Evolutionary conservation across 2,888 invertebrate species (phyloP).

Genomic region (Spisula solida): DNA sequence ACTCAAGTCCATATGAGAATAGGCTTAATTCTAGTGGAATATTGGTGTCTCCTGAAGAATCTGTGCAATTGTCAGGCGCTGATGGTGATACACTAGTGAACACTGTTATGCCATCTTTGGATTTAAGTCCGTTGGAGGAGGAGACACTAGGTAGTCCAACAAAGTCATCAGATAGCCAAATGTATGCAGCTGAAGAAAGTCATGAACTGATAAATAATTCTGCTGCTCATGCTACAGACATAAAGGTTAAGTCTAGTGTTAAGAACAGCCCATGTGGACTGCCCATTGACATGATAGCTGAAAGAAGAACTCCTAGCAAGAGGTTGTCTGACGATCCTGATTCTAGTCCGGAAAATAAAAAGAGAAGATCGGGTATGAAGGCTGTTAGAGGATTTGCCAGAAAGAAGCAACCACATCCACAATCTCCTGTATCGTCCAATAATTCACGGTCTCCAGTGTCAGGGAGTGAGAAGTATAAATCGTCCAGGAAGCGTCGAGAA

Average conservation of each 20-base stretch:
- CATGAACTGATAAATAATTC: neutral
- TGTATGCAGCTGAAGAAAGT: neutral
- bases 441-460: neutral
- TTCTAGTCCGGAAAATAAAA: conserved; percentile 36
- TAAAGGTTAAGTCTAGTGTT: neutral
- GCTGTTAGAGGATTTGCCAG: conserved; percentile 60
- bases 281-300: neutral
- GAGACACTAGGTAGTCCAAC: conserved; percentile 21
- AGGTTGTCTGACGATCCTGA: conserved; percentile 19
- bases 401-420: neutral
- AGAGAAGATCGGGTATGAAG: conserved; percentile 41
- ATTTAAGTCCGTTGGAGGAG: conserved; percentile 53
- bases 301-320: neutral
- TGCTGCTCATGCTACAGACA: neutral
- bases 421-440: neutral
- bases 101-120: conserved; percentile 64
- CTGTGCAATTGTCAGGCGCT: neutral
- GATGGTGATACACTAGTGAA: conserved; percentile 64
- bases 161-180: neutral
- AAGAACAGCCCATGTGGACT: neutral
- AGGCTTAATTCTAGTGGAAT: conserved; percentile 58
- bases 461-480: neutral
- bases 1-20: neutral
- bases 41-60: conserved; percentile 59
- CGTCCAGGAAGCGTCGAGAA: neutral